Evolutionary conservation across 2,113 vertebrate species (phyloP).

Genomic region (Paraplagusia blochii): DNA sequence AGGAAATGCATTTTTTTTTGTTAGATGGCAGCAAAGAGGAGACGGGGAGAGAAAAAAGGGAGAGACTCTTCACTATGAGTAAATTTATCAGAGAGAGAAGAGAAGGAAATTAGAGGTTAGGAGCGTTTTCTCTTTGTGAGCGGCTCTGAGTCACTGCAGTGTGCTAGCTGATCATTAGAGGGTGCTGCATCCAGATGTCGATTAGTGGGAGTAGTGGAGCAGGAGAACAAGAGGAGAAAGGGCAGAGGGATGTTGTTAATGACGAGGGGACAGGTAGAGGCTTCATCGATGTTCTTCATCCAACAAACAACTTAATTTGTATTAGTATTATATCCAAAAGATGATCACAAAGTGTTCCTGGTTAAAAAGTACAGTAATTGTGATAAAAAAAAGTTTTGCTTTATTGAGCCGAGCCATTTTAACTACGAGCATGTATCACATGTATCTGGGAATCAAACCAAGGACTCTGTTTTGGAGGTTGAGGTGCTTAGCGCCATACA

Average conservation of each 20-base stretch:
- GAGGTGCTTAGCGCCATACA: too few species aligned
- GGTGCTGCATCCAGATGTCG: conserved; percentile 59
- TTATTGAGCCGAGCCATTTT: too few species aligned
- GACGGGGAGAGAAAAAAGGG: conserved; percentile 46
- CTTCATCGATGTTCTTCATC: too few species aligned
- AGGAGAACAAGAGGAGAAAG: neutral
- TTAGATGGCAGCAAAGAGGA: conserved; percentile 31
- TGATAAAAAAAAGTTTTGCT: conserved; percentile 2
- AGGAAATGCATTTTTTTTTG: conserved; percentile 62
- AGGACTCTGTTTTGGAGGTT: too few species aligned
- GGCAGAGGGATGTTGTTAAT: too few species aligned
- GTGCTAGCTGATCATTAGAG: conserved; percentile 49
- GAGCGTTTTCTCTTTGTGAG: conserved; percentile 18
- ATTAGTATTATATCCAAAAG: too few species aligned
- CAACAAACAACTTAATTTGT: too few species aligned
- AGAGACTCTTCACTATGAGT: conserved; percentile 9
- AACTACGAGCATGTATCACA: too few species aligned
- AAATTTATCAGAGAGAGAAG: neutral
- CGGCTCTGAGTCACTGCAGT: conserved; percentile 41
- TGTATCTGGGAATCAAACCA: too few species aligned
- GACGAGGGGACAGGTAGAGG: too few species aligned
- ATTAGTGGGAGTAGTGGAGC: conserved; percentile 22
- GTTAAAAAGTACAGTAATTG: neutral
- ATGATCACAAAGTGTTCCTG: too few species aligned
- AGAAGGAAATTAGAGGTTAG: conserved; percentile 35